Base-by-base conservation (phyloP, 2,797 vertebrate genomes). In the Smutsia temminckii region DNA sequence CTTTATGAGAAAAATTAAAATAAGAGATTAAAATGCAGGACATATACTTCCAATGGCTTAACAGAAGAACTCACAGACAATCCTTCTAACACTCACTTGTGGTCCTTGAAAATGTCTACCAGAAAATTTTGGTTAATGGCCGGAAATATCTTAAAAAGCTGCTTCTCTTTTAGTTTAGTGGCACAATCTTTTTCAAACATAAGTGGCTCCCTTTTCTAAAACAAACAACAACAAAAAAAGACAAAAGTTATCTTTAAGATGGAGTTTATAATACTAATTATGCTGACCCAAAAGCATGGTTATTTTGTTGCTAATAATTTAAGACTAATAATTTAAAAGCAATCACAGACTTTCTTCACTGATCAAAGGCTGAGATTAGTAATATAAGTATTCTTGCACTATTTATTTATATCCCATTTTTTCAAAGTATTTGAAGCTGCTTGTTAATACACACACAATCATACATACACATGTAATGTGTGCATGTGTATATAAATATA, bases 71-170 rank as follows among this genome's bases (percentile, higher is more conserved):
- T 27, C 87, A 90, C 74, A 93, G 64, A 93, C 63, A 80, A 83
- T 91, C 80, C 5, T 83, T 96, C 79, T 2, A 94, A 71, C 71
- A 96, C 98, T 98, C 97, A 99, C 99, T 99, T 99, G 98, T 99
- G 98, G 95, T 99, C 99, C 98, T 98, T 99, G 98, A 99, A 99
- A 97, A 99, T 98, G 96, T 99, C 99, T 97, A 98, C 98, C 94
- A 99, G 99, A 96, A 99, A 99, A 97, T 99, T 99, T 29, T 98
- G 98, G 98, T 99, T 99, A 90, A 99, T 99, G 89, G 98, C 97
- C 95, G 99, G 99, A 97, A 99, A 99, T 94, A 99, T 98, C 80
- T 99, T 97, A 96, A 99, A 99, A 29, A 99, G 99, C 86, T 99
- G 99, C 55, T 99, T 99, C 97, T 99, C 99, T 97, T 99, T 99